A percentile compares a stretch with the other conserved stretches of the same genome.
Conservation (phyloP, 1,140 invertebrate species). For the Orius insidiosus region DNA sequence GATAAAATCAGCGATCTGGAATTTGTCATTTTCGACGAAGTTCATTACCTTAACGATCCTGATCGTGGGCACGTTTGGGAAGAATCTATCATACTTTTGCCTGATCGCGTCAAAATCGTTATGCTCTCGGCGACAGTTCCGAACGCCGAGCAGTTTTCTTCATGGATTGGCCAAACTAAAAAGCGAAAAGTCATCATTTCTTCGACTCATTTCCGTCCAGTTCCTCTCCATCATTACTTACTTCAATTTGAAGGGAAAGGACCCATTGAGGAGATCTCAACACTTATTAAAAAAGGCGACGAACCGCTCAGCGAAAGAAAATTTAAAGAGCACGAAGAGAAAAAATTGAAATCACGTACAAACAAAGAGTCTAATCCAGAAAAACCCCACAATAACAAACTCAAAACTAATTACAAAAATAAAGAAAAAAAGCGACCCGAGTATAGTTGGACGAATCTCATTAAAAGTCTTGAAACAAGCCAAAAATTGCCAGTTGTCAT, state of each 20-base stretch:
- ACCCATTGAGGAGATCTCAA: slow-evolving; percentile 61
- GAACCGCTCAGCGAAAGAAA: slow-evolving; percentile 48
- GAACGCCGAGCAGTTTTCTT: slow-evolving; percentile 89
- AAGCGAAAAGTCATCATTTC: slow-evolving; percentile 53
- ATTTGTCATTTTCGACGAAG: slow-evolving; percentile 99
- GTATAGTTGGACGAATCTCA: slow-evolving; percentile 18
- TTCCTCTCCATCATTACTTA: slow-evolving; percentile 86
- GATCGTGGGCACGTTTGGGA: slow-evolving; percentile 99
- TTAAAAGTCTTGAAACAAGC: slow-evolving; percentile 56
- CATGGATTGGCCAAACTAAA: slow-evolving; percentile 92
- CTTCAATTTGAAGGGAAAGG: slow-evolving; percentile 49
- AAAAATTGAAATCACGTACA: neutral
- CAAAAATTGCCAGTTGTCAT: slow-evolving; percentile 84
- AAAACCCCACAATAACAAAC: slow-evolving; percentile 6
- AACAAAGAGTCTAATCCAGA: slow-evolving; percentile 9
- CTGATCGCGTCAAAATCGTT: slow-evolving; percentile 86
- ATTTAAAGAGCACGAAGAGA: slow-evolving; percentile 29
- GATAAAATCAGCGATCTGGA: slow-evolving; percentile 91
- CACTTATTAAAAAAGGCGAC: slow-evolving; percentile 64
- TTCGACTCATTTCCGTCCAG: slow-evolving; percentile 71
- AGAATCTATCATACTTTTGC: slow-evolving; percentile 90
- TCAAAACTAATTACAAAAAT: slow-evolving; percentile 13
- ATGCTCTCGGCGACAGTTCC: slow-evolving; percentile 97
- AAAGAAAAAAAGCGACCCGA: slow-evolving; percentile 8
- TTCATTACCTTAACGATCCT: slow-evolving; percentile 96